phyloP scores from a whole-genome alignment of 2,888 invertebrate species.

The Ischnus inquisitorius region DNA sequence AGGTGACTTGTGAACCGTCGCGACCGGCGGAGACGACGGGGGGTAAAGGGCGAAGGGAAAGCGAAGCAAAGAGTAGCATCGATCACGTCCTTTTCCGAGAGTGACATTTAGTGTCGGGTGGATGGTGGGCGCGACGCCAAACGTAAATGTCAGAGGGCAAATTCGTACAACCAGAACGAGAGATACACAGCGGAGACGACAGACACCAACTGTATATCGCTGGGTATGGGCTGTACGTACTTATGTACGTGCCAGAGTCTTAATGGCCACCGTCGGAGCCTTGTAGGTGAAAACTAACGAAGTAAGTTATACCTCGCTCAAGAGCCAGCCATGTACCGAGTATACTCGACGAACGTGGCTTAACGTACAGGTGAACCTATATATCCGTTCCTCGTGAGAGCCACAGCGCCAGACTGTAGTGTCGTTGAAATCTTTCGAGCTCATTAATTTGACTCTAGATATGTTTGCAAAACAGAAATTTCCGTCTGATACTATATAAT shows the following conservation, averaged over 20 bases:
- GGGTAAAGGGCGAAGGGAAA: conserved; percentile 50
- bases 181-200: conserved; percentile 22
- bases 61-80: conserved; percentile 73
- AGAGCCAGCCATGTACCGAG: conserved; percentile 35
- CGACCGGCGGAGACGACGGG: conserved; percentile 14
- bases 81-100: conserved; percentile 79
- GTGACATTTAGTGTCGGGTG: conserved; percentile 80
- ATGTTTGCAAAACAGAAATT: conserved; percentile 48
- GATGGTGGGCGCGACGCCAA: conserved; percentile 79
- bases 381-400: conserved; percentile 57
- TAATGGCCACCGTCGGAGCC: conserved; percentile 68
- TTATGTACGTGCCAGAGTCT: conserved; percentile 53
- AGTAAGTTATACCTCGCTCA: conserved; percentile 69
- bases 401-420: conserved; percentile 18
- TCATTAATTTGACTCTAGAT: conserved; percentile 11
- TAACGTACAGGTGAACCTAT: conserved; percentile 27
- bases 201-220: conserved; percentile 20
- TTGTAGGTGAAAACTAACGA: conserved; percentile 71
- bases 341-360: conserved; percentile 39
- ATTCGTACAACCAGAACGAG: conserved; percentile 63
- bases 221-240: conserved; percentile 25
- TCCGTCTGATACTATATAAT: conserved; percentile 10
- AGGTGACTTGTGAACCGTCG: not conserved
- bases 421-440: conserved; percentile 30
- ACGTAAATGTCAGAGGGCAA: conserved; percentile 78